phyloP scores from a whole-genome alignment of 2,888 invertebrate species.

The Sialis fuliginosa region DNA sequence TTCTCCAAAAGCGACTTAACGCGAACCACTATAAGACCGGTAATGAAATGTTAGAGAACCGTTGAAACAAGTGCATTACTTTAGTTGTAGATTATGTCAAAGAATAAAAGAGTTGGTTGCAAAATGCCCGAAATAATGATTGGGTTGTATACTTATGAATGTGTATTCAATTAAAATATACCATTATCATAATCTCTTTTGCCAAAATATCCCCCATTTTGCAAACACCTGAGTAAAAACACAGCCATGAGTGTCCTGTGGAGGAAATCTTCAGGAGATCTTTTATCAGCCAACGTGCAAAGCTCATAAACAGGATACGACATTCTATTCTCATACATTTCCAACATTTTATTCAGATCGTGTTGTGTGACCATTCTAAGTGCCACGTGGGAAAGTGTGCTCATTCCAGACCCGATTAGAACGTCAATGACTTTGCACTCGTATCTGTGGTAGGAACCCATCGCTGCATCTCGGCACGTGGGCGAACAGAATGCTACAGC shows the following conservation, averaged over 20 bases:
- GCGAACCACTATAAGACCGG: no score
- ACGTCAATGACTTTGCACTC: conserved; percentile 62
- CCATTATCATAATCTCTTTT: conserved; percentile 20
- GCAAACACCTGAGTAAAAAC: conserved; percentile 53
- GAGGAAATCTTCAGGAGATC: conserved; percentile 49
- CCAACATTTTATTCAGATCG: conserved; percentile 28
- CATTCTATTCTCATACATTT: conserved; percentile 28
- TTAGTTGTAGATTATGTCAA: no score
- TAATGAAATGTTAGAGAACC: no score
- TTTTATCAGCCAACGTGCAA: conserved; percentile 42
- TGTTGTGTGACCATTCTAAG: conserved; percentile 61
- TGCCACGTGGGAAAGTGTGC: conserved; percentile 51
- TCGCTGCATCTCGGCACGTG: conserved; percentile 44
- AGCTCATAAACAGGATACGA: conserved; percentile 39
- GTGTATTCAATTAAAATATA: conserved; percentile 13
- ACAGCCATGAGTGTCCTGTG: conserved; percentile 61
- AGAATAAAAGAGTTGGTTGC: no score
- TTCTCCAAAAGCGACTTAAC: no score
- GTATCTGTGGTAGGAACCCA: conserved; percentile 47
- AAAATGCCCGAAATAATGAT: no score
- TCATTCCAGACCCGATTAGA: conserved; percentile 40
- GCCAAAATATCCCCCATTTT: conserved; percentile 45
- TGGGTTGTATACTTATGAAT: no score
- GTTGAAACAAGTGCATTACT: no score
- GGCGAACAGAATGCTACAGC: conserved; percentile 59